These are phyloP conservation scores for Odontomyia ornata DNA, from an alignment of 2,888 invertebrate species.

Conservation along the genomic window DNA sequence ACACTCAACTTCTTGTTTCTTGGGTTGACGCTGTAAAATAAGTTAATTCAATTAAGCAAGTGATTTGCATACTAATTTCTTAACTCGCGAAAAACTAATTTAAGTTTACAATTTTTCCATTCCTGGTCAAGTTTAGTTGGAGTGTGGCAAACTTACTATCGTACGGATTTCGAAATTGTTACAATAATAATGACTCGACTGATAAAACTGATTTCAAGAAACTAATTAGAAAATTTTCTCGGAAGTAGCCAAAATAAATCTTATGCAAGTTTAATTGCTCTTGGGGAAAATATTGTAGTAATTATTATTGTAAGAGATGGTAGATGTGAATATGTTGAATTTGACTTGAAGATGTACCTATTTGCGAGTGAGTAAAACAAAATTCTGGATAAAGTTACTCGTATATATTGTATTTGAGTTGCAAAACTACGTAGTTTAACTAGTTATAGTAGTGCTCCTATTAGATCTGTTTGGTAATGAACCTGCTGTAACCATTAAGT, in stretches of 20 bases:
- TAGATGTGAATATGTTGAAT: too few relatives aligned
- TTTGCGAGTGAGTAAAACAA: too few relatives aligned
- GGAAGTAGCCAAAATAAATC: background rate
- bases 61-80: constrained; percentile 36
- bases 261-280: background rate
- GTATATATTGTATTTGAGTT: too few relatives aligned
- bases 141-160: background rate
- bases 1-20: too few relatives aligned
- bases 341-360: too few relatives aligned
- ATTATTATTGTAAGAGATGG: too few relatives aligned
- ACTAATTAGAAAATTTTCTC: constrained; percentile 12
- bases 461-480: too few relatives aligned
- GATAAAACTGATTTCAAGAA: background rate
- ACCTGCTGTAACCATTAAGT: too few relatives aligned
- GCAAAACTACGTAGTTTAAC: too few relatives aligned
- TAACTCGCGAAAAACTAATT: constrained; percentile 7
- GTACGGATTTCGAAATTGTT: background rate
- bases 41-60: constrained; percentile 23
- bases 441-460: too few relatives aligned
- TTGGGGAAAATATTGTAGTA: background rate
- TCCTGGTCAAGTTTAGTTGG: background rate
- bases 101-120: constrained; percentile 24
- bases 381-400: too few relatives aligned
- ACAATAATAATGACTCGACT: background rate
- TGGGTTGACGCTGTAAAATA: too few relatives aligned